Conservation (phyloP, 2,888 invertebrate genomes). For the Uloborus plumipes region DNA sequence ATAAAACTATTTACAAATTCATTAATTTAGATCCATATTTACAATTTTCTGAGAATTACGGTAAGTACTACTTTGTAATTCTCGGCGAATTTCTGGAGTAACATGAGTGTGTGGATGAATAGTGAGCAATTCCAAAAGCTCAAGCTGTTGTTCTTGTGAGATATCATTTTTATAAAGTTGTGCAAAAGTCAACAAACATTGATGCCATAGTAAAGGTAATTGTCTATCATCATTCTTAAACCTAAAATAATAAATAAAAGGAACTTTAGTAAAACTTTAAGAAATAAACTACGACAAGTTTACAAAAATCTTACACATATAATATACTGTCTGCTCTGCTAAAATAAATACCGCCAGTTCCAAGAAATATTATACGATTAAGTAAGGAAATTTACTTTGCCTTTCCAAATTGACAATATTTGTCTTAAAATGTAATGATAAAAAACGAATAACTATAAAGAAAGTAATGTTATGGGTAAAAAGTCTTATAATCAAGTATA, state of each 20-base stretch:
- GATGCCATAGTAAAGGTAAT: slow-evolving; percentile 97
- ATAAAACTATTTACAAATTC: too few relatives aligned
- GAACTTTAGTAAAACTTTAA: neutral
- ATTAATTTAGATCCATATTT: too few relatives aligned
- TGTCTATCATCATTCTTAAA: slow-evolving; percentile 86
- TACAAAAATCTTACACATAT: neutral
- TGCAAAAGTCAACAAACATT: slow-evolving; percentile 90
- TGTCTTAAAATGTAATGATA: too few relatives aligned
- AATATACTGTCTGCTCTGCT: too few relatives aligned
- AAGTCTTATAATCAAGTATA: too few relatives aligned
- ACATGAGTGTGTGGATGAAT: slow-evolving; percentile 79
- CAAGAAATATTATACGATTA: too few relatives aligned
- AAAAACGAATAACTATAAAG: too few relatives aligned
- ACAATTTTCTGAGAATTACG: neutral
- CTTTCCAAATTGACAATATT: too few relatives aligned
- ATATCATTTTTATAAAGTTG: slow-evolving; percentile 96
- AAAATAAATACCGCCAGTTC: too few relatives aligned
- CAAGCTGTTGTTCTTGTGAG: slow-evolving; percentile 91
- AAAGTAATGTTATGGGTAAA: too few relatives aligned
- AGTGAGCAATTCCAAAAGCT: slow-evolving; percentile 83
- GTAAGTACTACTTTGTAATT: slow-evolving; percentile 85
- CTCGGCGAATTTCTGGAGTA: slow-evolving; percentile 87
- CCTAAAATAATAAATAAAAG: slow-evolving; percentile 73
- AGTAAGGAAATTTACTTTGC: too few relatives aligned
- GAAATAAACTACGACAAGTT: neutral